phyloP scores from a whole-genome alignment of 2,888 invertebrate genomes.

The Harpagoxenus sublaevis region DNA sequence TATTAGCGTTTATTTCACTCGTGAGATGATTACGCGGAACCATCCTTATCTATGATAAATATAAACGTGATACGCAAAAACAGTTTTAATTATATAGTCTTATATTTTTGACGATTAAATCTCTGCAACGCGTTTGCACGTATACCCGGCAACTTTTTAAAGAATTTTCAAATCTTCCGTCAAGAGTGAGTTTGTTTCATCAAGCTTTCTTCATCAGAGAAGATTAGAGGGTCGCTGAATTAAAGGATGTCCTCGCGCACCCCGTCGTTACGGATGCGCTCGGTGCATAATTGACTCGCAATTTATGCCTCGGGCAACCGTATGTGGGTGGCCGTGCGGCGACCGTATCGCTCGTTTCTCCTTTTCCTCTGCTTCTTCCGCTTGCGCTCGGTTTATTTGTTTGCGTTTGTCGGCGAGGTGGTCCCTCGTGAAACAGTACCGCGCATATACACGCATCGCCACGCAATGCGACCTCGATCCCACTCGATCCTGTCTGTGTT shows the following conservation, averaged over 20 bases:
- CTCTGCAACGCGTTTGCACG: background rate
- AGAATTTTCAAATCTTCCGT: background rate
- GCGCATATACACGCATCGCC: conserved; percentile 3
- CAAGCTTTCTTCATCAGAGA: background rate
- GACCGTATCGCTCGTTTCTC: conserved; percentile 31
- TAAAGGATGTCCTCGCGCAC: background rate
- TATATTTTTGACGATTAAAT: background rate
- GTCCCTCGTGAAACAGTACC: background rate
- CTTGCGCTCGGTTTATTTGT: conserved; percentile 8
- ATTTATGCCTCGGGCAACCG: conserved; percentile 34
- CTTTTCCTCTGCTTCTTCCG: conserved; percentile 11
- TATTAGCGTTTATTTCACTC: background rate
- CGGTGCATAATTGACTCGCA: conserved; percentile 42
- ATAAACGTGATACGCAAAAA: background rate
- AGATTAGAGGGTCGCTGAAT: background rate
- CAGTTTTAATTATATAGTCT: background rate
- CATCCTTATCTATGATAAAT: background rate
- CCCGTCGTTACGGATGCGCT: background rate
- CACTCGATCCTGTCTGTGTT: conserved; percentile 3
- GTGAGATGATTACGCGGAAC: background rate
- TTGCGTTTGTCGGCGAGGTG: conserved; percentile 11
- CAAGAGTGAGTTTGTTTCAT: background rate
- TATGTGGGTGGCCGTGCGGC: conserved; percentile 28
- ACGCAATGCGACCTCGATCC: background rate
- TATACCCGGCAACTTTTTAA: background rate